Base-by-base conservation (phyloP, 2,113 vertebrate species). In the Bagarius yarrelli region DNA sequence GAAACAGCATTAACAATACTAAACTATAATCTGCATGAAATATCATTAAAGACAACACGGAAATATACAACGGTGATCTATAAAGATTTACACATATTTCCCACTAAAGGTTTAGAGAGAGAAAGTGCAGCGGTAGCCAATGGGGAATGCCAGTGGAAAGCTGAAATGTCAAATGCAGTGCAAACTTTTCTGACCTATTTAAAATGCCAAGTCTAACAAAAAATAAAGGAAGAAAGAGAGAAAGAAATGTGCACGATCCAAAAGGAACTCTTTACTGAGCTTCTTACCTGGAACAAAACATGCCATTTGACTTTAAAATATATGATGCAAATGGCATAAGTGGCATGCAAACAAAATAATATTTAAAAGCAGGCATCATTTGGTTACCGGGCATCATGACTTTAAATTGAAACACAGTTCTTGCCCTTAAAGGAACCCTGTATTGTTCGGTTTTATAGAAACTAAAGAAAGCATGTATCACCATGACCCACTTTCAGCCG, bases 121-220 rank as follows among this genome's bases (percentile, higher is more conserved):
- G 21, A 18, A 76, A 63, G 76, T 76, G 64, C 56, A 78, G 75
- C 23, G 44, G n/a, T 8, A 59, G 50, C 59, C 70, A 32, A 36
- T 79, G 21, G 75, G 78, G 80, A 86, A 83, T 71, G 72, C 27
- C 60, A 40, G 71, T 76, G 85, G 80, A 81, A 84, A 74, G 66
- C 13, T 9, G 55, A 85, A 89, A 90, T 87, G 86, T 86, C 88
- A 89, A 36, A 76, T 70, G 53, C 75, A 52, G 79, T 75, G 64
- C 67, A 50, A 75, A 82, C 79, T 57, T 88, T 81, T 71, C 69
- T 78, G 74, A 53, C 79, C 55, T 34, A 40, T 77, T 84, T 84
- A 25, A 55, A 71, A 67, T 71, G 47, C 13, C 0, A 76, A 86
- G 53, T 59, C 72, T 73, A 18, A 66, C 71, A 0, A 50, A 56